These are phyloP conservation scores for Corythaeola cristata DNA, from an alignment of 2,113 vertebrate species.

Conservation along the genomic window DNA sequence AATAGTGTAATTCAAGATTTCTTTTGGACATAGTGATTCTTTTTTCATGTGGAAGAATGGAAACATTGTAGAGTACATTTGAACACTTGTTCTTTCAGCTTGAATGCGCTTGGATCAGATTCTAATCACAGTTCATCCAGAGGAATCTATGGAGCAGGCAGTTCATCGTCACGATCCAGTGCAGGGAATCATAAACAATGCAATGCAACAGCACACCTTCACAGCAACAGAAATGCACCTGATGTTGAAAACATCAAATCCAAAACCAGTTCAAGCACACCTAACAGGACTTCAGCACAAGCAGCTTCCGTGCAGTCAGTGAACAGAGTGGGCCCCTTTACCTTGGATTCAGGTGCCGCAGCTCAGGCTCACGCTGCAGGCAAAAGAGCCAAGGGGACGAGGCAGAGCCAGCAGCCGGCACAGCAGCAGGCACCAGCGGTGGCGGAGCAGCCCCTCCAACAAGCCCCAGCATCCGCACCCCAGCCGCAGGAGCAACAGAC, in stretches of 20 bases:
- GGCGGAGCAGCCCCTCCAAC: conserved; percentile 76
- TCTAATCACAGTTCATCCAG: conserved; percentile 81
- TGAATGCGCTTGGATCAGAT: conserved; percentile 84
- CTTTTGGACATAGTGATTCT: neutral
- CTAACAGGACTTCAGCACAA: conserved; percentile 82
- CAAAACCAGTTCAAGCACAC: conserved; percentile 73
- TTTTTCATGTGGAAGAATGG: neutral
- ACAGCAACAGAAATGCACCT: conserved; percentile 75
- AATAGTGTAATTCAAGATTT: neutral
- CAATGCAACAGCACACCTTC: conserved; percentile 71
- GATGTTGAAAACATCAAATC: conserved; percentile 82
- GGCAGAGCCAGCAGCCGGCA: conserved; percentile 67
- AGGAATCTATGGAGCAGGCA: conserved; percentile 80
- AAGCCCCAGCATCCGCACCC: conserved; percentile 69
- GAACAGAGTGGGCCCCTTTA: conserved; percentile 71
- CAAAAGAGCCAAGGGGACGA: conserved; percentile 78
- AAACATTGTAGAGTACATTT: neutral
- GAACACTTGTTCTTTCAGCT: conserved; percentile 74
- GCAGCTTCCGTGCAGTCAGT: conserved; percentile 66
- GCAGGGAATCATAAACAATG: conserved; percentile 81
- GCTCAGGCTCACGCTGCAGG: conserved; percentile 75
- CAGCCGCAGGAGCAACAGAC: conserved; percentile 76
- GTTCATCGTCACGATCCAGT: conserved; percentile 74
- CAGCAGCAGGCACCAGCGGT: conserved; percentile 70
- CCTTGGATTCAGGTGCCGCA: conserved; percentile 71